Evolutionary conservation across 2,113 vertebrate species (phyloP).

Genomic region (Stigmatopora nigra): DNA sequence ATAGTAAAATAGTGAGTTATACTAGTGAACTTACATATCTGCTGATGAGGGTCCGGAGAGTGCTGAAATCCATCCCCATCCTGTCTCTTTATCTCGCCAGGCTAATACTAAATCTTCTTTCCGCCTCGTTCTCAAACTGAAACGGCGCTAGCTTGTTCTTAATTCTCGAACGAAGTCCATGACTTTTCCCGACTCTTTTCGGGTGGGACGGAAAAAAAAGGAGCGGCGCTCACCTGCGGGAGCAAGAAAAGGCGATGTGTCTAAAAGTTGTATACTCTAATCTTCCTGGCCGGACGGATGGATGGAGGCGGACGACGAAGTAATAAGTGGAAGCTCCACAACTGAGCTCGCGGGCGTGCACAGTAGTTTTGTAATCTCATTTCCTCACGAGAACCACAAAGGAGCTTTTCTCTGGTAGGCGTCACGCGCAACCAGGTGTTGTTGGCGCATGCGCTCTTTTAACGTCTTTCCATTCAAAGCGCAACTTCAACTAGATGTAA

Average conservation of each 20-base stretch:
- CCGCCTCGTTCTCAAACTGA: neutral
- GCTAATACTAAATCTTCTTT: slow-evolving; percentile 16
- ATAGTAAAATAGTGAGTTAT: accelerated
- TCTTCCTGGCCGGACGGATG: neutral
- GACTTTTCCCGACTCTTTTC: slow-evolving; percentile 38
- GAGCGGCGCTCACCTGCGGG: slow-evolving; percentile 19
- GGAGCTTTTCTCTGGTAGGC: slow-evolving; percentile 1
- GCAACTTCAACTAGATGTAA: neutral
- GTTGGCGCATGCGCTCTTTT: slow-evolving; percentile 5
- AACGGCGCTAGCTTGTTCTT: slow-evolving; percentile 51
- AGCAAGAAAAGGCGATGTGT: neutral
- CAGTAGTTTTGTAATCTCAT: slow-evolving; percentile 4
- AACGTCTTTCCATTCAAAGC: neutral
- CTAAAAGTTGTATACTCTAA: neutral
- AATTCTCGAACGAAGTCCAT: slow-evolving; percentile 55
- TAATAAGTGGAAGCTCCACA: no score
- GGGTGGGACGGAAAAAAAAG: slow-evolving; percentile 11
- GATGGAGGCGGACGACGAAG: neutral
- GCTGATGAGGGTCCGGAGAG: slow-evolving; percentile 81
- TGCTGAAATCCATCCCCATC: slow-evolving; percentile 82
- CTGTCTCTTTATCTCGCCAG: slow-evolving; percentile 27
- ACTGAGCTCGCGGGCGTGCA: neutral
- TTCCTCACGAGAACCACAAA: neutral
- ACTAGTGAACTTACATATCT: slow-evolving; percentile 80
- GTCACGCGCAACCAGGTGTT: slow-evolving; percentile 9